Base-by-base conservation (phyloP, 2,888 invertebrate species). In the Stramonita haemastoma region DNA sequence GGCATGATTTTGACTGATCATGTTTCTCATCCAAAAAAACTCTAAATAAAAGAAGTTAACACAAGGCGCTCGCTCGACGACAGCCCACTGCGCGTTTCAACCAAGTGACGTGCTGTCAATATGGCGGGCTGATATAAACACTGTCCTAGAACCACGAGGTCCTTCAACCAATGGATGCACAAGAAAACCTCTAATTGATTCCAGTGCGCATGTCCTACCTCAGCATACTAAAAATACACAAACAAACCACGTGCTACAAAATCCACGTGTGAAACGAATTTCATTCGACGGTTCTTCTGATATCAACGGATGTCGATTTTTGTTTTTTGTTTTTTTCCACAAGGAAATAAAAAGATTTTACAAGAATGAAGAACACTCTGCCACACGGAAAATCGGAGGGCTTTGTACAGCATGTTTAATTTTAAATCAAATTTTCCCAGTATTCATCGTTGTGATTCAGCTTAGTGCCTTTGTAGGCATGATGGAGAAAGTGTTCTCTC, bases 81-180 rank as follows among this genome's bases (percentile, higher is more conserved):
- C 32, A 29, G 32, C 77, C 15, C 29, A 1, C 77, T 29, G 77
- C 77, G 29, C 26, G 13, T 26, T 17, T 32, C 13, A 15, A 15
- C 11, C 32, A 77, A 77, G 34, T 15, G 46, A 46, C 6, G 36
- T 13, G 81, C 81, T 81, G 46, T 81, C 81, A 81, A 81, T 81
- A 81, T 81, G 81, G 81, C 81, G 79, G 79, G 81, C n/a, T 11
- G 81, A 81, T 46, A 81, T 81, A 81, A 81, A 81, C 81, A 81
- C 81, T 79, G 79, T 32, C 79, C 79, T 32, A 17, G 32, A 34
- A 32, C 79, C 79, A 79, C 79, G 79, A 79, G 79, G 79, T 79
- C 32, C 32, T 34, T 34, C 15, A 15, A 34, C 79, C 79, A 79
- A 79, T 79, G 79, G 32, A 79, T 19, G 79, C 79, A 17, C 79